These are phyloP conservation scores for Gobiocypris rarus DNA, from an alignment of 2,113 vertebrate species.

Conservation along the genomic window DNA sequence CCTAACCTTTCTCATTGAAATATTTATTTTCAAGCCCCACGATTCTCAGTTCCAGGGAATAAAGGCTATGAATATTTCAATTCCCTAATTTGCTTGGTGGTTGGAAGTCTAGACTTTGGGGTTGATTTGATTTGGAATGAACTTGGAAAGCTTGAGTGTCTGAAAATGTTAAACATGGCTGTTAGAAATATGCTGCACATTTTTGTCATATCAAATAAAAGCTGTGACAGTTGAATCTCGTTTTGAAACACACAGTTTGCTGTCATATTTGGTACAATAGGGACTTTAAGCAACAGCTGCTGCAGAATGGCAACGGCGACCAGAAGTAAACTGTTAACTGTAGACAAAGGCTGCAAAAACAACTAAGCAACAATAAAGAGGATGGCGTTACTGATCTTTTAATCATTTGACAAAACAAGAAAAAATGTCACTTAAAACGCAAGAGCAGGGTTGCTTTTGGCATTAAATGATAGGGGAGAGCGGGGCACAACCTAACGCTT, in stretches of 20 bases:
- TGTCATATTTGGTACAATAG: background rate
- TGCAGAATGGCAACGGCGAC: no score
- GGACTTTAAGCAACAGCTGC: no score
- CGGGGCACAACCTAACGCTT: no score
- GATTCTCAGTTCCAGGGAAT: constrained; percentile 46
- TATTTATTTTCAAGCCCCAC: constrained; percentile 62
- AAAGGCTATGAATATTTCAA: constrained; percentile 70
- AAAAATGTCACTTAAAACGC: no score
- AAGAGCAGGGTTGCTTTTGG: no score
- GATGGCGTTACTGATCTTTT: no score
- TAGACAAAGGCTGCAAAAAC: no score
- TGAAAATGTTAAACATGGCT: constrained; percentile 3
- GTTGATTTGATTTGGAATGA: constrained; percentile 33
- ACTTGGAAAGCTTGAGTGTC: background rate
- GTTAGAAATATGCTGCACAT: background rate
- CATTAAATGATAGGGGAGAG: no score
- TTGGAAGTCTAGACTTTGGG: constrained; percentile 59
- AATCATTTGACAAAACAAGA: no score
- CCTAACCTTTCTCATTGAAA: constrained; percentile 60
- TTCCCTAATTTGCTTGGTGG: constrained; percentile 65
- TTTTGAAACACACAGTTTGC: background rate
- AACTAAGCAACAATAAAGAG: no score
- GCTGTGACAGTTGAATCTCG: background rate
- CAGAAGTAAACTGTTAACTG: no score
- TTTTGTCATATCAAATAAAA: background rate